Evolutionary conservation across 2,888 invertebrate genomes (phyloP).

Genomic region (Lathronympha strigana): DNA sequence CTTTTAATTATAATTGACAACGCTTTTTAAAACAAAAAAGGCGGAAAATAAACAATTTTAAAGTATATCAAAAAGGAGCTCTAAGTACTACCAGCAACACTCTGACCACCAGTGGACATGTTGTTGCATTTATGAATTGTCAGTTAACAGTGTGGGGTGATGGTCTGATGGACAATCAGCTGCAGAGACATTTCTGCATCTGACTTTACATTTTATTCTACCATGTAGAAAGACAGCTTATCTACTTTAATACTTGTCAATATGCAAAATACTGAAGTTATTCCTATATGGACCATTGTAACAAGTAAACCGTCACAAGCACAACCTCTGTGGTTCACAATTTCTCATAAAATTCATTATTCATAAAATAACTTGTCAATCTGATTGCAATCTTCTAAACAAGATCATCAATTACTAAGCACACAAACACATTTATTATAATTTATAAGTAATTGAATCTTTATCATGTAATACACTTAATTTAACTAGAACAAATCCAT

Average conservation of each 20-base stretch:
- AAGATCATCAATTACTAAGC: conserved; percentile 21
- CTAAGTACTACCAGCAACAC: neutral
- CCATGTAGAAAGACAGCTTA: conserved; percentile 46
- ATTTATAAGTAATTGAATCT: conserved; percentile 1
- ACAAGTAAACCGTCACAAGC: conserved; percentile 25
- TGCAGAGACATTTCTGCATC: neutral
- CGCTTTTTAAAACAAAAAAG: conserved; percentile 41
- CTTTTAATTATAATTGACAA: conserved; percentile 47
- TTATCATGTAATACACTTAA: conserved; percentile 23
- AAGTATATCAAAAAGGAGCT: conserved; percentile 3
- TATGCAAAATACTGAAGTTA: conserved; percentile 41
- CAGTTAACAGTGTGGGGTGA: too few relatives aligned
- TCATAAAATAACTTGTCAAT: conserved; percentile 13
- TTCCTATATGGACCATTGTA: conserved; percentile 19
- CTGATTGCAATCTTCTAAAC: conserved; percentile 11
- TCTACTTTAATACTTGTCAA: conserved; percentile 49
- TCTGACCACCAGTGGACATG: too few relatives aligned
- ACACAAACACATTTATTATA: conserved; percentile 25
- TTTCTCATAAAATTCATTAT: neutral
- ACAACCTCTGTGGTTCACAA: conserved; percentile 32
- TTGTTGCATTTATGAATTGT: too few relatives aligned
- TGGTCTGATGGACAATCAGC: too few relatives aligned
- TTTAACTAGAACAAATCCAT: conserved; percentile 29
- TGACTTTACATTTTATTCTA: conserved; percentile 44
- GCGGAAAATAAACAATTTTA: conserved; percentile 39